Base-by-base conservation (phyloP, 1,140 invertebrate genomes). In the Macrobrachium rosenbergii region DNA sequence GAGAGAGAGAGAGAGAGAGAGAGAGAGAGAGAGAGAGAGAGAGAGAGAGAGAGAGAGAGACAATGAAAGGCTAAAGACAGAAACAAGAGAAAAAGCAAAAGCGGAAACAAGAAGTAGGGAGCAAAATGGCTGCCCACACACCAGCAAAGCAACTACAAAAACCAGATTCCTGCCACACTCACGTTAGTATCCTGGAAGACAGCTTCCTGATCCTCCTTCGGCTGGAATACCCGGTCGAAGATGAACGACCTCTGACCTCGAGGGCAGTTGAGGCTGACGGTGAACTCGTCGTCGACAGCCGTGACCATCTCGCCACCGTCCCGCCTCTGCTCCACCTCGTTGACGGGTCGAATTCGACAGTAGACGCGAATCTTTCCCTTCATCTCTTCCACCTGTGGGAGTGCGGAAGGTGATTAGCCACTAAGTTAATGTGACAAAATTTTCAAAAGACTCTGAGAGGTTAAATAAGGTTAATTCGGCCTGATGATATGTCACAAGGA, bases 301-400 rank as follows among this genome's bases (percentile, higher is more conserved):
- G 72, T 60, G 59, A 89, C 86, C n/a, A 67, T 21, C 12, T 69
- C 88, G 2, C 67, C 79, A 0, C 82, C 72, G 28, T 82, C 89
- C 12, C 82, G 78, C 12, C 67, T 28, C 58, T 52, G 45, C 83
- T 90, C 86, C 5, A 45, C 14, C 21, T 89, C 82, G 59, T 67
- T 87, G 28, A 88, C 17, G 21, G 89, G 88, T 1, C 92, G 89
- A 28, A 92, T 91, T 75, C 92, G 88, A 89, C 93, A 93, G 90
- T 92, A 93, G 45, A 94, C 93, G 75, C 93, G 90, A 73, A 94
- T 93, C 90, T 93, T 93, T 16, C 93, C 93, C 90, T 93, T 93
- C 91, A 93, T 92, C 86, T 93, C 93, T 85, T 93, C 93, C 11
- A 93, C 92, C 90, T 89, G 82, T 43, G 21, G 58, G 28, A 1